Conservation (phyloP, 1,140 invertebrate genomes). For the Drosophila rufa region DNA sequence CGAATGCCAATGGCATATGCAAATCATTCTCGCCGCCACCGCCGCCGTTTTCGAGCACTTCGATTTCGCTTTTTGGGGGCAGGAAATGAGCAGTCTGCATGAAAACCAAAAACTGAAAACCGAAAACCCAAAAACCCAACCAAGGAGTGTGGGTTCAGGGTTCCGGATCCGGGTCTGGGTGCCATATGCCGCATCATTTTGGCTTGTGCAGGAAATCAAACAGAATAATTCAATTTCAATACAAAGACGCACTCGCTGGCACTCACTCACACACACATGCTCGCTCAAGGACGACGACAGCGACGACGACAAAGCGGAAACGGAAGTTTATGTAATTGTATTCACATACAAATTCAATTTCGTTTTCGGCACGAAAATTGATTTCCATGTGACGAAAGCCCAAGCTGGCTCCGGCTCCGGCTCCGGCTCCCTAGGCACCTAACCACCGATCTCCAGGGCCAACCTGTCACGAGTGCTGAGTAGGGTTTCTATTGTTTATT, state of each 20-base stretch:
- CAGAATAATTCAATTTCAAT: slow-evolving; percentile 84
- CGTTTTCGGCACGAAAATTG: slow-evolving; percentile 74
- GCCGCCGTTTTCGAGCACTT: slow-evolving; percentile 46
- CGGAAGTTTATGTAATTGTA: slow-evolving; percentile 82
- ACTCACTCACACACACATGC: slow-evolving; percentile 2
- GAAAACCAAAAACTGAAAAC: slow-evolving; percentile 19
- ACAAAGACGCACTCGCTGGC: slow-evolving; percentile 65
- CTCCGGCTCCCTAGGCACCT: slow-evolving; percentile 11
- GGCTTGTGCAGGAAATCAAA: slow-evolving; percentile 81
- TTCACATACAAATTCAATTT: slow-evolving; percentile 83
- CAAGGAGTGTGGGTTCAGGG: slow-evolving; percentile 2
- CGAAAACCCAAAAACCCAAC: slow-evolving; percentile 34
- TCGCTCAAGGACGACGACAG: slow-evolving; percentile 26
- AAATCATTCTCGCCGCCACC: slow-evolving; percentile 49
- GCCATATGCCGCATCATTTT: slow-evolving; percentile 73
- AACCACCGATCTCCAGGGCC: slow-evolving; percentile 11
- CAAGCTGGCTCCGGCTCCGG: slow-evolving; percentile 30
- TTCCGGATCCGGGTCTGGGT: slow-evolving; percentile 5
- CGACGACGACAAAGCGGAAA: slow-evolving; percentile 59
- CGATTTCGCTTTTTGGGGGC: slow-evolving; percentile 50
- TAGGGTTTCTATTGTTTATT: background rate
- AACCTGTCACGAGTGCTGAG: slow-evolving; percentile 14
- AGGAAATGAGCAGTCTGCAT: slow-evolving; percentile 66
- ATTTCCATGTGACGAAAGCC: slow-evolving; percentile 67
- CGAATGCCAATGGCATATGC: slow-evolving; percentile 55